These are phyloP conservation scores for Ischnus inquisitorius DNA, from an alignment of 2,888 invertebrate genomes.

Conservation along the genomic window DNA sequence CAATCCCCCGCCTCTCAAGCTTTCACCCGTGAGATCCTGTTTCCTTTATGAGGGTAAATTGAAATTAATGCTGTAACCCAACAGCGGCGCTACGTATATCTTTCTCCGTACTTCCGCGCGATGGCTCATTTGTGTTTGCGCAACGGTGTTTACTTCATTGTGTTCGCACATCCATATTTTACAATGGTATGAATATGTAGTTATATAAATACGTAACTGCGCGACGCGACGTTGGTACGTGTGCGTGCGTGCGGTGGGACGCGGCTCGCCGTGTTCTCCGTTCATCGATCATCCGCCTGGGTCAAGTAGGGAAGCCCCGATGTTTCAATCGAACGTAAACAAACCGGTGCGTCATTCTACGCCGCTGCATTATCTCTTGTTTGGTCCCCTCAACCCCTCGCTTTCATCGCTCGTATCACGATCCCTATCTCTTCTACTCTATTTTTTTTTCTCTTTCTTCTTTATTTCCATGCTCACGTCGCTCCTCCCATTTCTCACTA, in stretches of 20 bases:
- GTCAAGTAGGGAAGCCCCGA: conserved; percentile 54
- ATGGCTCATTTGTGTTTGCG: conserved; percentile 49
- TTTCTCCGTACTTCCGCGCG: conserved; percentile 30
- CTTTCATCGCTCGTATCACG: background rate
- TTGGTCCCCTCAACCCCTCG: conserved; percentile 10
- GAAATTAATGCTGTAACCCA: conserved; percentile 63
- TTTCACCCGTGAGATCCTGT: conserved; percentile 58
- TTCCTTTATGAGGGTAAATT: conserved; percentile 63
- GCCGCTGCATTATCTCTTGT: conserved; percentile 48
- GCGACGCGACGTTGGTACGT: background rate
- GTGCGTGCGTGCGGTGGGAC: background rate
- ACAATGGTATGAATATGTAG: background rate
- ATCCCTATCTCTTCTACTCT: background rate
- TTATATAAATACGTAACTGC: conserved; percentile 5
- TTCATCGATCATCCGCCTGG: conserved; percentile 61
- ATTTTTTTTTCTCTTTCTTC: background rate
- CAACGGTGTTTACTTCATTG: conserved; percentile 7
- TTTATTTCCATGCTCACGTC: background rate
- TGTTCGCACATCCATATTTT: conserved; percentile 4
- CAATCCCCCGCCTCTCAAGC: conserved; percentile 21
- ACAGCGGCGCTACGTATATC: conserved; percentile 1
- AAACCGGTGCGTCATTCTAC: conserved; percentile 56
- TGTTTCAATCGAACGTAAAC: conserved; percentile 61
- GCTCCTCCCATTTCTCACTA: background rate
- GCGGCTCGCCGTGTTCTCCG: background rate